phyloP scores from a whole-genome alignment of 2,113 vertebrate genomes.

The Caranx ignobilis region DNA sequence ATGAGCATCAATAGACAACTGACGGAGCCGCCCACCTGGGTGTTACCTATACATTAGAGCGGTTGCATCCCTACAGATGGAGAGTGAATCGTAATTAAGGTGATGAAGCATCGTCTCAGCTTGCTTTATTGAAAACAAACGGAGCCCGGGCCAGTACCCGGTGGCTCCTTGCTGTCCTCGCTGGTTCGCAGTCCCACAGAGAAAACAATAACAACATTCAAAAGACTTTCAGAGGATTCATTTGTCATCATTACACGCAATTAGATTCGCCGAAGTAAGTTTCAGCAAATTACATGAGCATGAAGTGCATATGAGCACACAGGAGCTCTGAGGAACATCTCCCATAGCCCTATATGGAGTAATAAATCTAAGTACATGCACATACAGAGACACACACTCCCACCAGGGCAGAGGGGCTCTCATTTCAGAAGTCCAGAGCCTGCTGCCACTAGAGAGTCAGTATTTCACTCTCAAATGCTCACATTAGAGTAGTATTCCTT shows the following conservation, averaged over 20 bases:
- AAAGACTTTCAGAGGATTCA: conserved; percentile 18
- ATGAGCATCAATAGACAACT: conserved; percentile 19
- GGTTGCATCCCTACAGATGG: background rate
- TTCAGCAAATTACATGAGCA: background rate
- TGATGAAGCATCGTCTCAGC: conserved; percentile 54
- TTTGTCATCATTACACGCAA: conserved; percentile 33
- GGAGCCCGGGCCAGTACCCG: conserved; percentile 6
- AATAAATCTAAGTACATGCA: conserved; percentile 8
- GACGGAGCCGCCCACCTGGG: conserved; percentile 20
- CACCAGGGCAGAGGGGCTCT: conserved; percentile 23
- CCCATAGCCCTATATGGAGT: background rate
- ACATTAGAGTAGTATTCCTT: conserved; percentile 64
- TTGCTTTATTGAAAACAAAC: conserved; percentile 67
- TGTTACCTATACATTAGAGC: conserved; percentile 28
- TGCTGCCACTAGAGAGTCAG: conserved; percentile 24
- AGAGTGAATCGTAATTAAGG: conserved; percentile 63
- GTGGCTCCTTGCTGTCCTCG: conserved; percentile 21
- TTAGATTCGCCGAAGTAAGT: background rate
- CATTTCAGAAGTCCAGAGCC: conserved; percentile 40
- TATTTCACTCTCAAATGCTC: conserved; percentile 44
- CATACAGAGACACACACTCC: conserved; percentile 13
- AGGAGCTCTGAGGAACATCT: conserved; percentile 4
- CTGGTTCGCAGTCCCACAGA: conserved; percentile 16
- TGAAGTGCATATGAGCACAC: background rate
- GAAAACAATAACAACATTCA: conserved; percentile 28